A percentile compares a stretch with the other conserved stretches of the same genome.
Evolutionary conservation across 2,888 invertebrate species (phyloP).

Genomic region (Aelia acuminata): DNA sequence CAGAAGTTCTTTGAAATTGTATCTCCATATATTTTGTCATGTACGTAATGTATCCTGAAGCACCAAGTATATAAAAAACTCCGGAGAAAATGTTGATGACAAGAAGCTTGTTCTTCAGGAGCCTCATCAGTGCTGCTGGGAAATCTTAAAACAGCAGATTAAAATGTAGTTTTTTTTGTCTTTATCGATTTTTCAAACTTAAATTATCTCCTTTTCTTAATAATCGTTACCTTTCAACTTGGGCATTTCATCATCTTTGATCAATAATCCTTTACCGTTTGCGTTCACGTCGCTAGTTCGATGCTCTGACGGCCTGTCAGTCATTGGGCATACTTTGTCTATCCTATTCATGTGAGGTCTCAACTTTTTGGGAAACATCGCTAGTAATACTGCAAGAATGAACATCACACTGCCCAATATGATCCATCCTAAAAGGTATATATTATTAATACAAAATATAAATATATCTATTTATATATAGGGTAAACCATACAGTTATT

Average conservation of each 20-base stretch:
- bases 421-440: slow-evolving; percentile 69
- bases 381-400: slow-evolving; percentile 75
- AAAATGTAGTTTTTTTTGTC: neutral
- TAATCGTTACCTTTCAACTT: slow-evolving; percentile 45
- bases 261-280: slow-evolving; percentile 26
- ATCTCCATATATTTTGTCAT: slow-evolving; percentile 83
- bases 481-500: too few species aligned
- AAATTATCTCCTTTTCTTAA: slow-evolving; percentile 16
- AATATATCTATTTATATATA: neutral
- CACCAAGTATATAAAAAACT: slow-evolving; percentile 77
- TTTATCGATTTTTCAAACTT: neutral
- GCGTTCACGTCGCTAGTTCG: slow-evolving; percentile 20
- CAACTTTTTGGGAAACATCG: slow-evolving; percentile 76
- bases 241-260: slow-evolving; percentile 20
- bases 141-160: slow-evolving; percentile 71
- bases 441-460: neutral
- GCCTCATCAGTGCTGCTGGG: slow-evolving; percentile 73
- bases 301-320: slow-evolving; percentile 22
- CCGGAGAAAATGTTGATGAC: slow-evolving; percentile 78
- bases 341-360: slow-evolving; percentile 67
- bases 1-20: slow-evolving; percentile 78
- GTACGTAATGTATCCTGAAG: slow-evolving; percentile 79
- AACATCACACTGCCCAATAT: slow-evolving; percentile 74
- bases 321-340: neutral
- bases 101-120: slow-evolving; percentile 77